These are phyloP conservation scores for Muschampia staudingeri DNA, from an alignment of 2,888 invertebrate species.

Conservation along the genomic window DNA sequence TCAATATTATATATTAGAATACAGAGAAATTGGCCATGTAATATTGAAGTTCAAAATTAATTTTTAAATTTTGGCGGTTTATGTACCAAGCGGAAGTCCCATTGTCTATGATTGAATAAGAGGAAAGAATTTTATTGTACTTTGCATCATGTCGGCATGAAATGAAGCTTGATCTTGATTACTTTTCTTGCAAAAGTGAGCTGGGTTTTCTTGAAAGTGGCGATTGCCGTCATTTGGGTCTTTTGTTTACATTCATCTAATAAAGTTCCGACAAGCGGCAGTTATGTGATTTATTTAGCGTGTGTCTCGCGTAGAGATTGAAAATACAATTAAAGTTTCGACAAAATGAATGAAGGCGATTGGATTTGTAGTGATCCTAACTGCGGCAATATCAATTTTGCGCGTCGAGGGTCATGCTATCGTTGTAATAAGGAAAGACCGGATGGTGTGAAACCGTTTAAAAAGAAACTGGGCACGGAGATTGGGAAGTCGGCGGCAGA, in stretches of 20 bases:
- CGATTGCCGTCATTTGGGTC: slow-evolving; percentile 79
- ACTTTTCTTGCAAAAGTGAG: slow-evolving; percentile 88
- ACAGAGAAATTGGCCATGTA: too few relatives aligned
- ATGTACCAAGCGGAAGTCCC: slow-evolving; percentile 47
- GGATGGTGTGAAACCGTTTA: slow-evolving; percentile 77
- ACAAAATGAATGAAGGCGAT: slow-evolving; percentile 92
- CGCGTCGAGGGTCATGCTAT: slow-evolving; percentile 97
- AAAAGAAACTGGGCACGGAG: slow-evolving; percentile 98
- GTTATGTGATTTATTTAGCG: slow-evolving; percentile 63
- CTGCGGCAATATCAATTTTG: slow-evolving; percentile 99
- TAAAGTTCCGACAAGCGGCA: slow-evolving; percentile 66
- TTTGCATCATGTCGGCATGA: slow-evolving; percentile 76
- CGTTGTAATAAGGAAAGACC: slow-evolving; percentile 95
- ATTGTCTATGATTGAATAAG: slow-evolving; percentile 48
- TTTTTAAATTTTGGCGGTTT: slow-evolving; percentile 20
- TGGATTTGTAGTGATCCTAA: slow-evolving; percentile 93
- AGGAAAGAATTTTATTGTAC: slow-evolving; percentile 50
- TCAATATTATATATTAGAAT: too few relatives aligned
- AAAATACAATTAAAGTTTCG: slow-evolving; percentile 70
- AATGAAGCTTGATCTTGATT: slow-evolving; percentile 84
- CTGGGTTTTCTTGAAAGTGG: slow-evolving; percentile 87
- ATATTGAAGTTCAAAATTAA: neutral
- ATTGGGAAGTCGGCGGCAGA: slow-evolving; percentile 99
- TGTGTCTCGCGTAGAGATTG: slow-evolving; percentile 69
- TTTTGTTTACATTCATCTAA: slow-evolving; percentile 83